Evolutionary conservation across 1,140 invertebrate species (phyloP).

Genomic region (Radopholus similis): DNA sequence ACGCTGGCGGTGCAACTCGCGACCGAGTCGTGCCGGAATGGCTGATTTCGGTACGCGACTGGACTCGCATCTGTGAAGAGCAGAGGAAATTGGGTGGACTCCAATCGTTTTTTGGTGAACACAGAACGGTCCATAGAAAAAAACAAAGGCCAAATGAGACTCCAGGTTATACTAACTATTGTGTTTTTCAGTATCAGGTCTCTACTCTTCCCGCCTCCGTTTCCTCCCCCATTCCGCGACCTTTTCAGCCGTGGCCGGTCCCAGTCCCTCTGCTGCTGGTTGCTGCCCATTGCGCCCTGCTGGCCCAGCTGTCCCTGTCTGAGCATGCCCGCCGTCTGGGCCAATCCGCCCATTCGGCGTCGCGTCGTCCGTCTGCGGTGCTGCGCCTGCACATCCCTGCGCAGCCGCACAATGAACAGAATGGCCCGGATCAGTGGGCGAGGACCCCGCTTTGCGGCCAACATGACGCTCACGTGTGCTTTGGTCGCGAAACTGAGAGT

Average conservation of each 20-base stretch:
- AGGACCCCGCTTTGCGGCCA: background rate
- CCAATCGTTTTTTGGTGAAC: background rate
- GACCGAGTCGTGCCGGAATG: background rate
- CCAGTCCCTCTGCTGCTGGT: background rate
- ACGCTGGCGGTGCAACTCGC: constrained; percentile 6
- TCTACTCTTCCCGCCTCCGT: background rate
- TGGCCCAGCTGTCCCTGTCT: background rate
- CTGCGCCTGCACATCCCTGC: constrained; percentile 14
- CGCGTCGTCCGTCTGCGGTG: background rate
- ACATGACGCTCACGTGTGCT: background rate
- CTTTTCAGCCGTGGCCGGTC: constrained; percentile 12
- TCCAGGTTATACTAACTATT: no score
- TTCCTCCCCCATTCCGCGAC: background rate
- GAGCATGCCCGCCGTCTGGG: constrained; percentile 1
- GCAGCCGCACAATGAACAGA: constrained; percentile 34
- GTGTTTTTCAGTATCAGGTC: no score
- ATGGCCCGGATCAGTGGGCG: constrained; percentile 37
- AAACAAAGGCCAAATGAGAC: no score
- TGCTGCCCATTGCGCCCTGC: background rate
- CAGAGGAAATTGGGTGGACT: background rate
- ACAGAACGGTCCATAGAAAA: background rate
- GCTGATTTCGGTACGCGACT: constrained; percentile 14
- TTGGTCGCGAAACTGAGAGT: background rate
- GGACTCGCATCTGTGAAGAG: constrained; percentile 28
- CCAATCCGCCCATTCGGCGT: constrained; percentile 10